phyloP scores from a whole-genome alignment of 2,888 invertebrate species.

The Pyrgus malvae region DNA sequence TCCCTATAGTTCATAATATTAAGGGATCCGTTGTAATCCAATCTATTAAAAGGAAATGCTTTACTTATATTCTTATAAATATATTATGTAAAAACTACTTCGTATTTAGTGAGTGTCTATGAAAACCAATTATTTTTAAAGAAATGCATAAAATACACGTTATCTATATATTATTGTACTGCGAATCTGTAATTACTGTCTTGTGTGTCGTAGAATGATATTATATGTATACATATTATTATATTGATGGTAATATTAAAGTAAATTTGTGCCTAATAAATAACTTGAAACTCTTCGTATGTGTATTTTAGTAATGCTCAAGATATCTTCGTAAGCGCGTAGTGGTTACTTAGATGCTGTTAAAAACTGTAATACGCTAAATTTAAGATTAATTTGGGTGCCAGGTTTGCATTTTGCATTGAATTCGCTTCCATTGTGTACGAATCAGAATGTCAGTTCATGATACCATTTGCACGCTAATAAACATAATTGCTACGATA shows the following conservation, averaged over 20 bases:
- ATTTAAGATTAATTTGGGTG: constrained; percentile 57
- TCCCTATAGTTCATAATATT: constrained; percentile 58
- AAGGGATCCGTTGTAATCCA: constrained; percentile 76
- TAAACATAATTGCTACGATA: constrained; percentile 16
- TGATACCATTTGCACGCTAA: constrained; percentile 24
- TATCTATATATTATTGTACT: constrained; percentile 58
- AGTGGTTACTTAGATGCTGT: constrained; percentile 69
- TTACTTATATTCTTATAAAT: constrained; percentile 82
- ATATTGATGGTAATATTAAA: constrained; percentile 45
- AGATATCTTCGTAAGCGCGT: constrained; percentile 72
- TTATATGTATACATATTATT: constrained; percentile 50
- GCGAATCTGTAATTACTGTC: constrained; percentile 53
- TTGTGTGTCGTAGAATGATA: constrained; percentile 68
- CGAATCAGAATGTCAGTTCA: constrained; percentile 34
- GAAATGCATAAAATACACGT: constrained; percentile 62
- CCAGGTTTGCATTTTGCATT: constrained; percentile 70
- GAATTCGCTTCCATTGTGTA: constrained; percentile 42
- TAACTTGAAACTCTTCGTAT: constrained; percentile 61
- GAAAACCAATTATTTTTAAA: constrained; percentile 64
- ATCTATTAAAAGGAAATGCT: constrained; percentile 76
- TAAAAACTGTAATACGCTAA: constrained; percentile 52
- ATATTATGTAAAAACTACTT: constrained; percentile 74
- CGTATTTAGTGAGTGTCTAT: constrained; percentile 77
- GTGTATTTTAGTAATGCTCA: constrained; percentile 77
- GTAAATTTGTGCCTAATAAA: constrained; percentile 78